Evolutionary conservation across 2,888 invertebrate genomes (phyloP), one percentile per base, ranked within the genome.

Genomic region (Zhuqinia jingwanae): DNA sequence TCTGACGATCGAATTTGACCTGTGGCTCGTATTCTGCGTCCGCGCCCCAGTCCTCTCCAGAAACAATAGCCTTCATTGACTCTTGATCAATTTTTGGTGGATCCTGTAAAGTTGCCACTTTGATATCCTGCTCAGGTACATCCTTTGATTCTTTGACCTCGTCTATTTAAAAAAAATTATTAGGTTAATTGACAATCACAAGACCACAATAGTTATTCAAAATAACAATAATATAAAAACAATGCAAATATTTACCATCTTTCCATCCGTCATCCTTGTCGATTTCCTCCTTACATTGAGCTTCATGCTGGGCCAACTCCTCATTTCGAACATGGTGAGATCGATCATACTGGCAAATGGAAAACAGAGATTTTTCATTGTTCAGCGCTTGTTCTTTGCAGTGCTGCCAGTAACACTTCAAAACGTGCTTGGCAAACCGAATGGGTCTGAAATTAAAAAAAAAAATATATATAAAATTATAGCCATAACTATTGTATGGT

Each of bases 281-380:
- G n/a, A n/a, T 22, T 1, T 13, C 3, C 0, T 47, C 15, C 1
- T 73, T 25, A 15, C 85, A 85, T 2, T n/a, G 36, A 2, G 50
- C 5, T 15, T 79, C 70, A 27, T 85, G 85, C 17, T 25, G 17
- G 1, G 30, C 85, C 60, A 79, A 10, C 10, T 73, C 73, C 58
- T 36, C 77, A 10, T 60, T 77, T 1, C 42, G 36, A 2, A 58
- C 58, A 60, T 77, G 77, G 22, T 77, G 77, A 22, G 77, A 45
- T 0, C 85, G 47, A 56, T 85, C 79, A 47, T 79, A 70, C 20
- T 53, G 60, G 45, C 85, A 85, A 25, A 79, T 79, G 0, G 36
- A 13, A 63, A 85, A 85, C 70, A 73, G 22, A 0, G 79, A 22
- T 30, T 58, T 15, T 25, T 47, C n/a, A 15, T 47, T 47, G 25